Base-by-base conservation (phyloP, 2,888 invertebrate genomes). In the Brachyopa scutellaris region DNA sequence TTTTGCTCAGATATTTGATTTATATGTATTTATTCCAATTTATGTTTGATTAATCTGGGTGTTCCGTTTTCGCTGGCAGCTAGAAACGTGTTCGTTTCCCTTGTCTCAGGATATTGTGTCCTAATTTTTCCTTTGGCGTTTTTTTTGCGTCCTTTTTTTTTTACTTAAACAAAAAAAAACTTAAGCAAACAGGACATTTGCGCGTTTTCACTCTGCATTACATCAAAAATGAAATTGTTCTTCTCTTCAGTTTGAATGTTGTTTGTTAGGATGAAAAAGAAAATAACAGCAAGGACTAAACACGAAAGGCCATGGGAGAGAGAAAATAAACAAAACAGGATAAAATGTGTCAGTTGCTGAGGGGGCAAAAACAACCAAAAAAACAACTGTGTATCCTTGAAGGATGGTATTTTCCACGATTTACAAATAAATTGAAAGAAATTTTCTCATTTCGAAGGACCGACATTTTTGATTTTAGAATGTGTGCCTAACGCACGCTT, bases 1-100 rank as follows among this genome's bases (percentile, higher is more conserved):
- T 23, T 13, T 26, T 38, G 13, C 11, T 17, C 29, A 19, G 59
- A 29, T 17, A 42, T 57, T 67, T 45, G 67, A 67, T 67, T 23
- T 66, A 36, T 67, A 55, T 69, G 47, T 38, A 57, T 69, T 59
- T 59, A 70, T 53, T 62, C 49, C 31, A 72, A 53, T 72, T 72
- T 62, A 53, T 61, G 72, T 53, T 53, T 62, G 61, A 62, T 72
- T 72, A 72, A 72, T 72, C 26, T 53, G 9, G 26, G 17, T 53
- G 51, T 45, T 45, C 42, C 31, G 61, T 33, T 53, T 62, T 40
- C 11, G 61, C 53, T 72, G 9, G 33, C 51, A 42, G 72, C 42
- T 7, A 13, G 9, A 33, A 51, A 72, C 62, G 53, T 72, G 61
- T 62, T 61, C 51, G 51, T 33, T 61, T 72, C 42, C 33, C 33